Percentiles rank a stretch among this genome's conserved stretches.
phyloP scores from a whole-genome alignment of 2,113 vertebrate genomes.

The Aegithalos caudatus region DNA sequence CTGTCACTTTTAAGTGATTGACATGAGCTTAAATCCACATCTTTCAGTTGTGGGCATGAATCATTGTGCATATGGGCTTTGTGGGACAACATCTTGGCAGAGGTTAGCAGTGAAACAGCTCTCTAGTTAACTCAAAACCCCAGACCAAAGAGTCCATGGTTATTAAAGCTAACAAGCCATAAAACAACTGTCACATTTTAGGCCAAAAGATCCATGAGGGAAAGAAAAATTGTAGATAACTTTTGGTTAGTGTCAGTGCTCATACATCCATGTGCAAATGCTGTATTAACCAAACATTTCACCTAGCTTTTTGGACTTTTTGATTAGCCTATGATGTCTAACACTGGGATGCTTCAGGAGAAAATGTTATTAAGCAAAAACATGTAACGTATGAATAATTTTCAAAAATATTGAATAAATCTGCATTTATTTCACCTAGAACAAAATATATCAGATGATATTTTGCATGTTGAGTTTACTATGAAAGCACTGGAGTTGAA shows the following conservation, averaged over 20 bases:
- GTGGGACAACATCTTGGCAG: constrained; percentile 4
- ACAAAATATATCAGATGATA: not conserved
- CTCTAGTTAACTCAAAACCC: not conserved
- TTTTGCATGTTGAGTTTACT: not conserved
- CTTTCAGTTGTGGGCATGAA: constrained; percentile 24
- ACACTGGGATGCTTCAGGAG: not conserved
- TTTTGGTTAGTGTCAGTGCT: not conserved
- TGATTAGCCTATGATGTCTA: not conserved
- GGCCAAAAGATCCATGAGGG: not conserved
- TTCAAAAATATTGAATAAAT: not conserved
- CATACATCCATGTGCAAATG: not conserved
- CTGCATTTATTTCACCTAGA: not conserved
- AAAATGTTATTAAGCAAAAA: not conserved
- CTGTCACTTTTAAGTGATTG: constrained; percentile 12
- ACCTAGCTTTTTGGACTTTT: not conserved
- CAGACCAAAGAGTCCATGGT: not conserved
- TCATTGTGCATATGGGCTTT: not conserved
- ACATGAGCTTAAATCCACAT: constrained; percentile 1
- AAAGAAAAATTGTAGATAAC: not conserved
- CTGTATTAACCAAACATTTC: not conserved
- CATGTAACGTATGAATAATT: not conserved
- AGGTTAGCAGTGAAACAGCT: not conserved
- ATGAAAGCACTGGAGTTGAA: not conserved
- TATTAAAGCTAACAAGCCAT: not conserved
- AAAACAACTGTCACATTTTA: not conserved